Conservation (phyloP, 2,113 vertebrate genomes). For the Conger conger region DNA sequence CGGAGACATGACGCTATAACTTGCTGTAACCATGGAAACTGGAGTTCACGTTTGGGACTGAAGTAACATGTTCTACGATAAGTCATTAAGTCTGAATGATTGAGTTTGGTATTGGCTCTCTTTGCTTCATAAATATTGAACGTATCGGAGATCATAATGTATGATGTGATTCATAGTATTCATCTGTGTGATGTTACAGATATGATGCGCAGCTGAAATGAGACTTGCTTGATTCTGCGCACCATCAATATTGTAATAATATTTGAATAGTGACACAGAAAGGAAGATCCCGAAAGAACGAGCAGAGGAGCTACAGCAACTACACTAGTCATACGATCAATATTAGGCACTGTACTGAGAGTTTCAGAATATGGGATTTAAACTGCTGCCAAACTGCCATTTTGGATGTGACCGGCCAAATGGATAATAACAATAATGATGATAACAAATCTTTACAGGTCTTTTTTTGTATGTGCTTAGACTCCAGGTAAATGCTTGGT, state of each 20-base stretch:
- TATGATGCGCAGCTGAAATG: not conserved
- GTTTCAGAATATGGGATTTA: not conserved
- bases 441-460: not conserved
- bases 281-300: not conserved
- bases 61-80: too few species aligned
- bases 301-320: not conserved
- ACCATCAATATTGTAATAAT: not conserved
- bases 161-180: not conserved
- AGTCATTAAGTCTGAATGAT: too few species aligned
- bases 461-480: not conserved
- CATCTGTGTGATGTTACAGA: not conserved
- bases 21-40: too few species aligned
- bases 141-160: too few species aligned
- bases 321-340: not conserved
- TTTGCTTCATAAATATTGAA: too few species aligned
- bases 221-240: not conserved
- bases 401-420: not conserved
- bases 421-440: not conserved
- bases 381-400: not conserved
- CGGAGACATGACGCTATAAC: too few species aligned
- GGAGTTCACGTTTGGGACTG: too few species aligned
- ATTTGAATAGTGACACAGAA: not conserved
- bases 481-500: not conserved
- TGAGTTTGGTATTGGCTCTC: too few species aligned
- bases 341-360: not conserved